Evolutionary conservation across 2,797 vertebrate genomes (phyloP).

Genomic region (Anabas testudineus): DNA sequence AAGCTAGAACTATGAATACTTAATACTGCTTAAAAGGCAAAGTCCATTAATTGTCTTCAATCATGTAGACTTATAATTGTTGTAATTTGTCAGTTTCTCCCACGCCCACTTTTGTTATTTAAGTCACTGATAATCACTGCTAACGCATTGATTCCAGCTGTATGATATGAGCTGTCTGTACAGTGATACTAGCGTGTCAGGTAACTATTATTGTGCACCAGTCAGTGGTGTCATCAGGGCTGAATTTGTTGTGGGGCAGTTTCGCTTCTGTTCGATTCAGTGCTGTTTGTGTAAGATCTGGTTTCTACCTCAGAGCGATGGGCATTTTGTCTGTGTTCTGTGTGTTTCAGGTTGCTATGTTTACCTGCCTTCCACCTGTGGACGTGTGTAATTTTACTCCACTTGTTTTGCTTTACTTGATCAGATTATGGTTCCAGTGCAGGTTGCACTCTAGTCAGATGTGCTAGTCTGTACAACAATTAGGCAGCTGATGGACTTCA

Average conservation of each 20-base stretch:
- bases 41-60: no score
- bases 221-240: conserved; percentile 46
- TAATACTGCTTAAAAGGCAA: no score
- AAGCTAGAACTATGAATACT: no score
- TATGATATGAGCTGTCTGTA: conserved; percentile 22
- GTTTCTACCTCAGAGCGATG: conserved; percentile 54
- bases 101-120: not conserved
- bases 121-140: not conserved
- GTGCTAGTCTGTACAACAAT: not conserved
- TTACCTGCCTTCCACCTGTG: no score
- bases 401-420: conserved; percentile 15
- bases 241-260: conserved; percentile 28
- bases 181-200: conserved; percentile 43
- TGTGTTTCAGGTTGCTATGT: conserved; percentile 48
- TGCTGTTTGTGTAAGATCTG: conserved; percentile 40
- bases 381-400: conserved; percentile 20
- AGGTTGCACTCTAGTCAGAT: not conserved
- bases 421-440: not conserved
- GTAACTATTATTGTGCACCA: conserved; percentile 63
- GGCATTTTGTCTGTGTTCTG: conserved; percentile 24
- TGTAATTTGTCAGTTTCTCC: no score
- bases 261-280: conserved; percentile 36
- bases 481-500: no score
- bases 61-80: no score
- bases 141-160: conserved; percentile 12